These are phyloP conservation scores for Heteromormyrus szaboi DNA, from an alignment of 2,797 vertebrate species.

Conservation along the genomic window DNA sequence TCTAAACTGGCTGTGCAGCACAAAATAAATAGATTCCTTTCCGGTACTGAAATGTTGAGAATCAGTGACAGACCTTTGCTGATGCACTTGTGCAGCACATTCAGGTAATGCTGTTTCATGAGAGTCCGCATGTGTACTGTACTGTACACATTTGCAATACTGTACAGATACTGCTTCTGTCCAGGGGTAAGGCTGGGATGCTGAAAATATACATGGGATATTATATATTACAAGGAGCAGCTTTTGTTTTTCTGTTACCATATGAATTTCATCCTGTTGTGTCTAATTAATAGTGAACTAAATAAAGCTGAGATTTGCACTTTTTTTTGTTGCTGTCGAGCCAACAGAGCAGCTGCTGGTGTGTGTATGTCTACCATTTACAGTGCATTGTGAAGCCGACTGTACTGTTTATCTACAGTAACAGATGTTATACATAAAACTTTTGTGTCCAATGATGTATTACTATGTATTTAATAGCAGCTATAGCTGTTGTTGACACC, in stretches of 20 bases:
- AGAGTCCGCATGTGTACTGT: slow-evolving; percentile 54
- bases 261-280: background rate
- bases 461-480: background rate
- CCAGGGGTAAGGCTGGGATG: slow-evolving; percentile 54
- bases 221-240: background rate
- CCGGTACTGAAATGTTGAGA: background rate
- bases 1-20: background rate
- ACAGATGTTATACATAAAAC: background rate
- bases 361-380: background rate
- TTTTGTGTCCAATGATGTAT: background rate
- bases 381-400: background rate
- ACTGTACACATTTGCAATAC: slow-evolving; percentile 58
- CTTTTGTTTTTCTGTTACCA: background rate
- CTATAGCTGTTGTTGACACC: slow-evolving; percentile 35
- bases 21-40: background rate
- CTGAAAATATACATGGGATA: slow-evolving; percentile 42
- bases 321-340: background rate
- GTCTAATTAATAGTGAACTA: background rate
- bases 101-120: slow-evolving; percentile 59
- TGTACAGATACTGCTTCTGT: slow-evolving; percentile 57
- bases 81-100: slow-evolving; percentile 44
- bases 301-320: background rate
- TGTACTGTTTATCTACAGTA: background rate
- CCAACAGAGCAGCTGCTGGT: background rate
- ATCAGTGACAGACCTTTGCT: slow-evolving; percentile 40